Evolutionary conservation across 2,888 invertebrate species (phyloP).

Genomic region (Scaptomyza tumidula): DNA sequence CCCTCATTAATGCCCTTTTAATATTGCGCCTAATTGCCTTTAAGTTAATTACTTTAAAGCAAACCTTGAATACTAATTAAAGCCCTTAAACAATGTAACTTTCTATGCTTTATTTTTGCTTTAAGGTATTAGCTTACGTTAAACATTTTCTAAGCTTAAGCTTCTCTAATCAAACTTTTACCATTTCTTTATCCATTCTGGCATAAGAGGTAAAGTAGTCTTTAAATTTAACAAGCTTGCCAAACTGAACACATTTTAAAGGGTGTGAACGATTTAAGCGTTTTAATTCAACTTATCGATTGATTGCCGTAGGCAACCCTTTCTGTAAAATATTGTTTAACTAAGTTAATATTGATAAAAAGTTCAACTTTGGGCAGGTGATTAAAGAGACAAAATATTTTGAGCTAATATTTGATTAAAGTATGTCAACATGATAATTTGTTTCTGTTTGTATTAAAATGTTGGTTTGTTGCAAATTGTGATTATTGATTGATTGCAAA

Average conservation of each 20-base stretch:
- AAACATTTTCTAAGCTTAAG: not conserved
- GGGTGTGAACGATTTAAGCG: not conserved
- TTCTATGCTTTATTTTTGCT: not conserved
- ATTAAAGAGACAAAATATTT: not conserved
- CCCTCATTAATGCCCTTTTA: too few relatives aligned
- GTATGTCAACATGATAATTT: not conserved
- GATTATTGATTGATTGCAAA: too few relatives aligned
- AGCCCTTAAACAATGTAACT: not conserved
- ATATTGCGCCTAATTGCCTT: not conserved
- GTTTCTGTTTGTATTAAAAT: too few relatives aligned
- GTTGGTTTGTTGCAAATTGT: too few relatives aligned
- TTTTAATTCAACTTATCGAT: not conserved
- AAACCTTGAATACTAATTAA: not conserved
- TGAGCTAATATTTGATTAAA: not conserved
- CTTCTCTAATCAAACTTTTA: not conserved
- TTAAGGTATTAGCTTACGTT: not conserved
- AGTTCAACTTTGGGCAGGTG: not conserved
- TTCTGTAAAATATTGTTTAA: not conserved
- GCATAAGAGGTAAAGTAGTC: not conserved
- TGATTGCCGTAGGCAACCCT: not conserved
- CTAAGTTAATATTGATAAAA: not conserved
- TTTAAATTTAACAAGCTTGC: not conserved
- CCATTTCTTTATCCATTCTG: not conserved
- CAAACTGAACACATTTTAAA: not conserved
- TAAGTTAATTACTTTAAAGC: not conserved